Percentiles rank a stretch among this genome's conserved stretches.
phyloP scores from a whole-genome alignment of 2,888 invertebrate genomes.

The Drosophila parthenogenetica region DNA sequence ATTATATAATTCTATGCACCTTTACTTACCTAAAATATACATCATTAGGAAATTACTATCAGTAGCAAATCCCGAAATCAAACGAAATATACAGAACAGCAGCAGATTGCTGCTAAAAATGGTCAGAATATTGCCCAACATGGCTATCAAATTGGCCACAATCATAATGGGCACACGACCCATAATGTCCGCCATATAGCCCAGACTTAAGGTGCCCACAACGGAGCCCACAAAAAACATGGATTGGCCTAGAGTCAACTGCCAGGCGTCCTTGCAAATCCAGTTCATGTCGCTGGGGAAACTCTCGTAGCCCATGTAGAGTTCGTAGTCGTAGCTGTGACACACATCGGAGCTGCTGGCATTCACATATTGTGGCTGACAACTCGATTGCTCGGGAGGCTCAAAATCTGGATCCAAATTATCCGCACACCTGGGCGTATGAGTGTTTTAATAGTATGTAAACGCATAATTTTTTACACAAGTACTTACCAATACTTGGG shows the following conservation, averaged over 20 bases:
- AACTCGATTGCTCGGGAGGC: slow-evolving; percentile 57
- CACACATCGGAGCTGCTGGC: slow-evolving; percentile 68
- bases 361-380: slow-evolving; percentile 46
- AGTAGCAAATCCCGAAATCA: slow-evolving; percentile 87
- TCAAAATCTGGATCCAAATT: slow-evolving; percentile 25
- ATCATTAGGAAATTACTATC: slow-evolving; percentile 88
- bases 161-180: slow-evolving; percentile 87
- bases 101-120: slow-evolving; percentile 85
- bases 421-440: slow-evolving; percentile 71
- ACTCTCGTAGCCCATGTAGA: slow-evolving; percentile 86
- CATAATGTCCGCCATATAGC: slow-evolving; percentile 86
- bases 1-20: no score
- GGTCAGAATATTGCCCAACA: slow-evolving; percentile 86
- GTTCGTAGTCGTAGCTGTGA: slow-evolving; percentile 86
- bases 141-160: slow-evolving; percentile 86
- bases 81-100: slow-evolving; percentile 86
- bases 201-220: slow-evolving; percentile 86
- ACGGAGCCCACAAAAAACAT: slow-evolving; percentile 88
- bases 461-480: neutral
- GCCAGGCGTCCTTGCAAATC: slow-evolving; percentile 87
- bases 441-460: slow-evolving; percentile 14
- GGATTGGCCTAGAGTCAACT: slow-evolving; percentile 87
- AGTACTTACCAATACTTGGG: slow-evolving; percentile 85
- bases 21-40: slow-evolving; percentile 87
- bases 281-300: slow-evolving; percentile 88